Base-by-base conservation (phyloP, 2,888 invertebrate species). In the Melanchra persicariae region DNA sequence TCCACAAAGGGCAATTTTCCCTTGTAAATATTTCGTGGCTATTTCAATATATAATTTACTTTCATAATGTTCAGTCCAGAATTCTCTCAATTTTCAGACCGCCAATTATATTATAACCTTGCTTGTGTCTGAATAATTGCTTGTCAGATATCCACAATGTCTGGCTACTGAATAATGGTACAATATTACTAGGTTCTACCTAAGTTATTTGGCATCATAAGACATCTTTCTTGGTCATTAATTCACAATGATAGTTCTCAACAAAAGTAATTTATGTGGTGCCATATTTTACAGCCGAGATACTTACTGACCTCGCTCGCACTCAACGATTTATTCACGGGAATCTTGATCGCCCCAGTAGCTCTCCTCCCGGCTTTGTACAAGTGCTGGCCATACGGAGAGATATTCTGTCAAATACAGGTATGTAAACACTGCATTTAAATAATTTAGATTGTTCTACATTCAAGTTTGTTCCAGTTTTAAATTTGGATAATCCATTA, bases 331-430 rank as follows among this genome's bases (percentile, higher is more conserved):
- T 96, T 98, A 81, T 98, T 98, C 87, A 98, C 98, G 91, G 98
- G 98, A 58, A 96, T 98, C 85, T 96, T 98, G 89, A 98, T 98
- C 88, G 98, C 98, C 64, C 98, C 98, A 37, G 98, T 98, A 88
- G 98, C 98, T 72, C 97, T 98, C 78, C 96, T 98, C 85, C 98
- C 98, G 34, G 98, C 98, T 51, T 96, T 98, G 81, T 97, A 98
- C 90, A 98, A 98, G 92, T 98, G 98, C 92, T 98, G 98, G 98
- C 98, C 98, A 47, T 98, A 98, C 95, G 98, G 98, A 68, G 98
- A 98, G 94, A 97, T 98, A 89, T 97, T 98, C 92, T 98, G 98
- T 93, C 98, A 98, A 94, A 98, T 98, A 91, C 98, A 98, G 98
- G 98, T 98, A 94, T 96, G 84, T 70, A n/a, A 57, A 49, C 52